phyloP scores from a whole-genome alignment of 2,797 vertebrate species.

The Poecilia picta region DNA sequence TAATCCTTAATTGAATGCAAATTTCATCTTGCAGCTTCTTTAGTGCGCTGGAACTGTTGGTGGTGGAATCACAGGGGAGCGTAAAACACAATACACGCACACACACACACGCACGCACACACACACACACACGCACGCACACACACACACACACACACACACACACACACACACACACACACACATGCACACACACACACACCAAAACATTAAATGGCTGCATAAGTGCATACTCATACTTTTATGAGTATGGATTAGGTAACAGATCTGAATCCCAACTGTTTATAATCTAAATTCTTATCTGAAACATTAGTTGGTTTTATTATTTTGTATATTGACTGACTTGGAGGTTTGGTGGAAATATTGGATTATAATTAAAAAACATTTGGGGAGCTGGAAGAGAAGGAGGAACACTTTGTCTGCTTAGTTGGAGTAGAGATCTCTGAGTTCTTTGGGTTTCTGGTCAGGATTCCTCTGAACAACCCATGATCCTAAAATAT shows the following conservation, averaged over 20 bases:
- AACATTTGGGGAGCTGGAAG: too few species aligned
- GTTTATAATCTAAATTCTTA: conserved; percentile 10
- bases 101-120: neutral
- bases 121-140: neutral
- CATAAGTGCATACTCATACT: neutral
- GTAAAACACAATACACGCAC: neutral
- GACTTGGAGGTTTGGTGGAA: neutral
- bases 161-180: too few species aligned
- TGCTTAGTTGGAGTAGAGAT: too few species aligned
- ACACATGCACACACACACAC: neutral
- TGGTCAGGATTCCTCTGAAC: too few species aligned
- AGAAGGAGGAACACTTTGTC: neutral
- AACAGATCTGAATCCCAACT: neutral
- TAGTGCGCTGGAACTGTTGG: conserved; percentile 1
- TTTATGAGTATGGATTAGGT: neutral
- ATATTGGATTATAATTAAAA: neutral
- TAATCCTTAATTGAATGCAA: conserved; percentile 43
- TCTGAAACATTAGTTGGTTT: conserved; percentile 6
- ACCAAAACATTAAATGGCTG: neutral
- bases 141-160: neutral
- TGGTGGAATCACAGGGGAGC: neutral
- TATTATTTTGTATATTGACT: neutral
- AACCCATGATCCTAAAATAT: too few species aligned
- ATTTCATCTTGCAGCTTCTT: conserved; percentile 13
- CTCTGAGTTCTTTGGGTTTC: too few species aligned